Percentiles rank a stretch among this genome's conserved stretches.
Evolutionary conservation across 2,797 vertebrate species (phyloP).

Genomic region (Lophotriccus pileatus): DNA sequence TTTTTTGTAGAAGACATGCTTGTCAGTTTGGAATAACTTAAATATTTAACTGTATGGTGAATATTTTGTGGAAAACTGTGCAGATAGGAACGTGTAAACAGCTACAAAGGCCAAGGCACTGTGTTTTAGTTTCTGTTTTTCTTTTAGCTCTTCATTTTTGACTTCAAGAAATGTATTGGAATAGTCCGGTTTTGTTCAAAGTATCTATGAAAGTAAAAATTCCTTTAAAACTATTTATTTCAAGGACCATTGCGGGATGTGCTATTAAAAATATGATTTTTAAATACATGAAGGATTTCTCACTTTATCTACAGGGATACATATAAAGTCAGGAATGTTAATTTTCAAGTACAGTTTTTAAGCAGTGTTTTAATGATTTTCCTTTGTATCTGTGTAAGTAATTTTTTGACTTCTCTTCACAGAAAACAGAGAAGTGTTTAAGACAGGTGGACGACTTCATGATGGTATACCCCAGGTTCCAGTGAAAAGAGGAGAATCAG

Average conservation of each 20-base stretch:
- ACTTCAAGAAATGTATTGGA: neutral
- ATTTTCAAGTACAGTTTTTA: neutral
- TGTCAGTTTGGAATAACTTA: neutral
- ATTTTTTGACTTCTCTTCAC: constrained; percentile 47
- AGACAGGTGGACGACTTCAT: constrained; percentile 83
- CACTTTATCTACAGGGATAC: neutral
- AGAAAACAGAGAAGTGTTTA: constrained; percentile 81
- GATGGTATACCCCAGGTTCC: constrained; percentile 89
- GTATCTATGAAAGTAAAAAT: neutral
- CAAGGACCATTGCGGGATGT: accelerated
- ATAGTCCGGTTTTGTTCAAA: neutral
- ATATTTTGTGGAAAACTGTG: neutral
- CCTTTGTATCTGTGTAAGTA: neutral
- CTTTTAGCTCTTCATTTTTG: neutral
- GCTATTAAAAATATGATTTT: neutral
- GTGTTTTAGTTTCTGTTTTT: neutral
- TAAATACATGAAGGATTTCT: neutral
- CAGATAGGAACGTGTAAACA: neutral
- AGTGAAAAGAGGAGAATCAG: constrained; percentile 79
- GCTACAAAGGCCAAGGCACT: neutral
- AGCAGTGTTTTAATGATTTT: neutral
- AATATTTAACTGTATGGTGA: neutral
- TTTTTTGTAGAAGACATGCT: neutral
- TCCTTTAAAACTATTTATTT: neutral
- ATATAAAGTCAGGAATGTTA: neutral